Percentiles rank a stretch among this genome's conserved stretches.
These are phyloP conservation scores for Aphelenchoides besseyi DNA, from an alignment of 1,140 invertebrate genomes.

Conservation along the genomic window DNA sequence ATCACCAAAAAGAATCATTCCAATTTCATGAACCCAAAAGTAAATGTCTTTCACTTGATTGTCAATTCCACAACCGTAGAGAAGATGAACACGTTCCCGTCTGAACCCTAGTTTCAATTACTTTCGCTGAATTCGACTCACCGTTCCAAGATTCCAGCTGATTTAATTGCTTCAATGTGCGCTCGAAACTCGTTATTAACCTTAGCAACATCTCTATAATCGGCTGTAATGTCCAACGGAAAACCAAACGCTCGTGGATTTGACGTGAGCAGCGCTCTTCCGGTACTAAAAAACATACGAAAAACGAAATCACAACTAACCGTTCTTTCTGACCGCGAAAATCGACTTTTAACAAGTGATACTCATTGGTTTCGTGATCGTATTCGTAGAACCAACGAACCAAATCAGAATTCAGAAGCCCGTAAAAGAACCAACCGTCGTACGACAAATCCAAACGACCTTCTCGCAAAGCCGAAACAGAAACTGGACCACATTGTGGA, in stretches of 20 bases:
- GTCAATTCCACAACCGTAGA: neutral
- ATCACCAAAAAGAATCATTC: neutral
- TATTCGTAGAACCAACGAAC: constrained; percentile 24
- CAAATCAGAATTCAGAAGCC: neutral
- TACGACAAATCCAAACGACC: constrained; percentile 4
- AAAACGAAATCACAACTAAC: neutral
- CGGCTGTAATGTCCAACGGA: neutral
- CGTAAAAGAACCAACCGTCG: constrained; percentile 7
- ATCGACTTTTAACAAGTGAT: neutral
- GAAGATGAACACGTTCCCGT: neutral
- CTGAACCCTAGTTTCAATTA: no score
- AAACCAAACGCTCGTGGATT: constrained; percentile 10
- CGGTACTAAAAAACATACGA: neutral
- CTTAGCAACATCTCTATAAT: neutral
- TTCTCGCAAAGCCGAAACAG: neutral
- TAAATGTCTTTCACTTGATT: neutral
- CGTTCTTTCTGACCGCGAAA: neutral
- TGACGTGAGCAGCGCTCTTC: neutral
- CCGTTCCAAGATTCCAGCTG: neutral
- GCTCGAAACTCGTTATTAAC: neutral
- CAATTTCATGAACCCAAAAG: neutral
- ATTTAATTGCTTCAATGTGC: neutral
- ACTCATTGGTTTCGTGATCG: neutral
- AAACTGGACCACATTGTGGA: constrained; percentile 14
- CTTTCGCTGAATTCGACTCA: no score